Base-by-base conservation (phyloP, 92 coral and sea anemone genomes). In the Zoanthus sansibaricus region DNA sequence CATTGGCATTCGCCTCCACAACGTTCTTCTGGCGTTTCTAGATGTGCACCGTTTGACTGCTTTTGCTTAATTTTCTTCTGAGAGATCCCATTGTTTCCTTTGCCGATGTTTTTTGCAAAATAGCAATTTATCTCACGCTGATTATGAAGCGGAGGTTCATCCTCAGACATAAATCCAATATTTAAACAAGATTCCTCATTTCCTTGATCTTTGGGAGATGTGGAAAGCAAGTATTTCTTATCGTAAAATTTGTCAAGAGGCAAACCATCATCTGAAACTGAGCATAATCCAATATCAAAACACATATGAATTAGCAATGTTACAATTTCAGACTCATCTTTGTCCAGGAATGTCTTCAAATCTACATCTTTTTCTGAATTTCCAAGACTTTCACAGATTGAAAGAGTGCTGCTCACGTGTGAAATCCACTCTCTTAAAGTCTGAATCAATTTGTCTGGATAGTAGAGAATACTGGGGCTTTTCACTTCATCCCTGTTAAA, bases 401-500 rank as follows among this genome's bases (percentile, higher is more conserved):
- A 66, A 12, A 80, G 51, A 25, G 66, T 87, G 33, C 73, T 85
- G 70, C 78, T 80, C 58, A 89, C 18, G 20, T 86, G 72, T 12
- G 69, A 69, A 18, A 89, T 78, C 92, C 92, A 89, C 3, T 85
- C 92, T 11, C 62, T 15, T 1, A 89, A 70, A 4, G 87, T 79
- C 12, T 83, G 55, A 5, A 44, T 51, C 78, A 89, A 79, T n/a
- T 51, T 82, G 7, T 78, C 82, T 37, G 92, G 92, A 25, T 78
- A 72, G 75, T 89, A 89, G 7, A 89, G 89, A 21, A 71, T 67
- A 3, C 79, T 83, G 61, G 91, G 92, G 61, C 87, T 87, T 30
- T 88, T 91, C 4, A 94, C 91, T 58, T 94, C 90, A 31, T 86
- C 91, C 66, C 99, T 97, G 87, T 49, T 75, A 87, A 84, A n/a